Percentiles rank a stretch among this genome's conserved stretches.
Conservation (phyloP, 2,888 invertebrate genomes). For the Physocephala rufipes region DNA sequence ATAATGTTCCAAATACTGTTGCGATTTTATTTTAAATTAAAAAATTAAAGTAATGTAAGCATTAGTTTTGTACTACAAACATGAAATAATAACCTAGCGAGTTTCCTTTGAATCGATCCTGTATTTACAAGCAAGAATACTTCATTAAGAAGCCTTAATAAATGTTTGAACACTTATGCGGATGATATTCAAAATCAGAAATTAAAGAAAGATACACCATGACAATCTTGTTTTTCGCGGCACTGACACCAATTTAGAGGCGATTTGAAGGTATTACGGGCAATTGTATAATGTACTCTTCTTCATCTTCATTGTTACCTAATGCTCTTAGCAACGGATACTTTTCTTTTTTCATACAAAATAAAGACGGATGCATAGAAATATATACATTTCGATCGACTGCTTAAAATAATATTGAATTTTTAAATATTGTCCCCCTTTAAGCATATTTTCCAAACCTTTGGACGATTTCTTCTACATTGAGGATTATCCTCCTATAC, state of each 20-base stretch:
- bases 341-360: too few relatives aligned
- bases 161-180: slow-evolving; percentile 20
- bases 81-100: neutral
- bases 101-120: too few relatives aligned
- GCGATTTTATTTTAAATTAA: neutral
- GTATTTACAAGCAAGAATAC: neutral
- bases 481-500: too few relatives aligned
- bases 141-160: neutral
- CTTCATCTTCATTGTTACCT: neutral
- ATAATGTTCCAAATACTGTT: neutral
- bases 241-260: neutral
- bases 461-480: too few relatives aligned
- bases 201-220: too few relatives aligned
- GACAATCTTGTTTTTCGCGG: too few relatives aligned
- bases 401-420: neutral
- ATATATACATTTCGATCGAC: too few relatives aligned
- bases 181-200: slow-evolving; percentile 24
- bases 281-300: neutral
- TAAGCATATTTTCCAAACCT: too few relatives aligned
- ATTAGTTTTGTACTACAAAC: neutral
- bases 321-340: too few relatives aligned
- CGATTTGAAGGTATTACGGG: slow-evolving; percentile 5
- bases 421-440: neutral
- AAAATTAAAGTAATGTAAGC: neutral
- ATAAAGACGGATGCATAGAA: too few relatives aligned